Base-by-base conservation (phyloP, 1,140 invertebrate species). In the Leptinotarsa texana region DNA sequence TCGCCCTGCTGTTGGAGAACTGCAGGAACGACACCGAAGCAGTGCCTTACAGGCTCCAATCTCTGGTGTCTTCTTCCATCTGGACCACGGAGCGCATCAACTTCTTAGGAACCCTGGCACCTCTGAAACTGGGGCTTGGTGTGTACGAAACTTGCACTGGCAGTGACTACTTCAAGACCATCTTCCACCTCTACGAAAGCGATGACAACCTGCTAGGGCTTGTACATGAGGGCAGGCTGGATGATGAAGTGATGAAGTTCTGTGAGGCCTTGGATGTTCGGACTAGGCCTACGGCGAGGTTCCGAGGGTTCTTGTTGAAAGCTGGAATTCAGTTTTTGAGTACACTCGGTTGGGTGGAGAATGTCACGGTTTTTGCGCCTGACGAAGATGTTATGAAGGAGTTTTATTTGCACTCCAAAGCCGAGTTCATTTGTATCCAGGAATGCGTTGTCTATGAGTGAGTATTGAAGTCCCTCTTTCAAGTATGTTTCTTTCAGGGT, bases 31-130 rank as follows among this genome's bases (percentile, higher is more conserved):
- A 11, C 21, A 47, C 13, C 22, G 13, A 75, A 47, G n/a, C 18
- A 17, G 21, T 66, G 27, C 22, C 69, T 24, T 62, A 71, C 18
- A 15, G 24, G 47, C 63, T 74, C 27, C 76, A 75, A 51, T 74
- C 76, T 0, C 13, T 80, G 3, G 65, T 79, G 3, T 77, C 80
- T 69, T 77, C 81, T 2, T 78, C 79, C 8, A 77, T 81, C 68
- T 84, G 83, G 83, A 78, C 78, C 2, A 70, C 75, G 3, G 76
- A 84, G 49, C 75, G 80, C 22, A 8, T 84, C 13, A 84, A 84
- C 73, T 75, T 77, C 48, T 69, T 83, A 13, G 74, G 80, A 66
- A 27, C 75, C 21, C 47, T 79, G 2, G 21, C 70, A 1, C 77
- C 78, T 5, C 63, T 82, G 13, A 78, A 74, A 67, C 22, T 84